Evolutionary conservation across 2,888 invertebrate species (phyloP), one percentile per base, ranked within the genome.

Genomic region (Mythimna vitellina): DNA sequence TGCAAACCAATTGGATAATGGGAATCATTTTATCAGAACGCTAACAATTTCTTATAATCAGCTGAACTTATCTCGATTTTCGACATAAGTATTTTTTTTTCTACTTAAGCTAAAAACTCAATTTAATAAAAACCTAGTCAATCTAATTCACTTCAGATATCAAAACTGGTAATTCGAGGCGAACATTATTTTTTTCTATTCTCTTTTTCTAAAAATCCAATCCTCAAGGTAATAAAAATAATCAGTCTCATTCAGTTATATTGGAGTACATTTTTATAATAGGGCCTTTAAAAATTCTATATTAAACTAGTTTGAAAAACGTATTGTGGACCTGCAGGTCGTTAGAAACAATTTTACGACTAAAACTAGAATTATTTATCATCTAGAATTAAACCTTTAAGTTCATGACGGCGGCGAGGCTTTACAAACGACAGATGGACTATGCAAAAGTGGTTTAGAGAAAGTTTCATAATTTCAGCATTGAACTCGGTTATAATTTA

Each of bases 331-430:
- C 4, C 51, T 29, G 42, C 17, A 22, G 51, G 29, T 70, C 46
- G 53, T 78, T 73, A 64, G 58, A 66, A 72, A 78, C 51, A 63
- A 60, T 56, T 54, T 14, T 53, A 72, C 38, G 6, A 25, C 56
- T 66, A 9, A 61, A 78, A 65, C 73, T 68, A 53, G 29, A 73
- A 78, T 78, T 66, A 78, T 78, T 78, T 78, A 73, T 78, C 58
- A 73, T 79, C 54, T 62, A 51, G 60, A 54, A 65, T 78, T 68
- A 65, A 73, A 73, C 65, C 63, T 56, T 53, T 53, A 61, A 53
- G 63, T 71, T 77, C n/a, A 29, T 63, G 72, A 72, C 53, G 32
- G n/a, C 32, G 17, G n/a, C 32, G 17, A 49, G 51, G 53, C 65
- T 65, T 61, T 42, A 63, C n/a, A 22, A 38, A 62, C 22, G 60